Conservation (phyloP, 1,140 invertebrate species). For the Drosophila nasuta region DNA sequence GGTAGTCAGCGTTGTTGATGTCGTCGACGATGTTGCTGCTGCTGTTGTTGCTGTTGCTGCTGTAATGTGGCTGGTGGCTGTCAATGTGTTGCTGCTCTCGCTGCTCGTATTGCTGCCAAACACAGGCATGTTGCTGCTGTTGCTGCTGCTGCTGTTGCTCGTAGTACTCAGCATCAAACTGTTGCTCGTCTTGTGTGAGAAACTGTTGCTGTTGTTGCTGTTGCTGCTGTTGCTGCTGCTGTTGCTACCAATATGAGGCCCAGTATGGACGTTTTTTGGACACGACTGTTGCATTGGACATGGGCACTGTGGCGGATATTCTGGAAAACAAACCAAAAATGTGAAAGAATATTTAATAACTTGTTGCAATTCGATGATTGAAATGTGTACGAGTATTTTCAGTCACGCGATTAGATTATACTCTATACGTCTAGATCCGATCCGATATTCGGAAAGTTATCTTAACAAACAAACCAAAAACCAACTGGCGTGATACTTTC, state of each 20-base stretch:
- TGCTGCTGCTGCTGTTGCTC: constrained; percentile 60
- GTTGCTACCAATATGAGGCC: constrained; percentile 95
- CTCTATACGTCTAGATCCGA: no score
- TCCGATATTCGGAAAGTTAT: no score
- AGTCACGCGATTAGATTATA: no score
- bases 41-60: constrained; percentile 43
- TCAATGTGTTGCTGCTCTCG: constrained; percentile 49
- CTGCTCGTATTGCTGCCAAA: constrained; percentile 68
- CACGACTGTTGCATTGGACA: constrained; percentile 94
- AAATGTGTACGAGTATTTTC: not conserved
- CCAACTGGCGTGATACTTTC: no score
- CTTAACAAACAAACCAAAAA: no score
- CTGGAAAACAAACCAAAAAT: constrained; percentile 73
- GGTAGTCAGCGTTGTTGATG: constrained; percentile 59
- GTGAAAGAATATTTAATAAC: not conserved
- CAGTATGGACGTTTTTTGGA: constrained; percentile 98
- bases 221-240: constrained; percentile 86
- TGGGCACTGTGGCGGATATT: constrained; percentile 89
- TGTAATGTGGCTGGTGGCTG: constrained; percentile 35
- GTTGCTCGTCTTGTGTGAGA: constrained; percentile 70
- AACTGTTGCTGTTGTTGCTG: constrained; percentile 84
- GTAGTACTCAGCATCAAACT: constrained; percentile 59
- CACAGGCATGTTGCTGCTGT: constrained; percentile 58
- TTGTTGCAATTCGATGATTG: not conserved
- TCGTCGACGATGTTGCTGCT: constrained; percentile 36